These are phyloP conservation scores for Palaemon carinicauda DNA, from an alignment of 1,140 invertebrate species.

Conservation along the genomic window DNA sequence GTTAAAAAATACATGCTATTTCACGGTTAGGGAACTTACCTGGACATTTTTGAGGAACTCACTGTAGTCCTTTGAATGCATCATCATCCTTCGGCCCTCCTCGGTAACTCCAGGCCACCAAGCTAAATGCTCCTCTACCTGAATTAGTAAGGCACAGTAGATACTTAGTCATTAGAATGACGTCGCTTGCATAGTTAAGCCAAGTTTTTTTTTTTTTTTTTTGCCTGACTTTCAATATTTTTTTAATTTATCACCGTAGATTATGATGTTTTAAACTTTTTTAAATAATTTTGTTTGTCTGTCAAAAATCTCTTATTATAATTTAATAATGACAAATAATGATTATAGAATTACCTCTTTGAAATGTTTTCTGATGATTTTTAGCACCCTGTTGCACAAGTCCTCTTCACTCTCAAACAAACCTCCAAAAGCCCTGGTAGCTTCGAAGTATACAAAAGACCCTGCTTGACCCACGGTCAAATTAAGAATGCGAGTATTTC, in stretches of 20 bases:
- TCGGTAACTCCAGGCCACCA: slow-evolving; percentile 49
- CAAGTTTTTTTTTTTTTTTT: no score
- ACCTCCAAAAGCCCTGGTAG: slow-evolving; percentile 18
- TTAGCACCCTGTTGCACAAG: background rate
- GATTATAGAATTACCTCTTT: slow-evolving; percentile 15
- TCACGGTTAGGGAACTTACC: background rate
- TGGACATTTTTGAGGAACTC: slow-evolving; percentile 30
- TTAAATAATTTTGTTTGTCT: background rate
- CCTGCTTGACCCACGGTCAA: slow-evolving; percentile 36
- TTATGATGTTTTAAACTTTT: no score
- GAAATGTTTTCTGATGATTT: slow-evolving; percentile 29
- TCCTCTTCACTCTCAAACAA: background rate
- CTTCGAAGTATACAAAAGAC: slow-evolving; percentile 31
- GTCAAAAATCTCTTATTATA: no score
- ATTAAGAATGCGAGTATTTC: slow-evolving; percentile 28
- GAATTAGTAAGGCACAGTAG: background rate
- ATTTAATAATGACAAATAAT: background rate
- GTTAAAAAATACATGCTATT: no score
- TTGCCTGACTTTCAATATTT: background rate
- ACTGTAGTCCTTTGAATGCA: slow-evolving; percentile 31
- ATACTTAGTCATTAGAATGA: no score
- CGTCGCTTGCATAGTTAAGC: no score
- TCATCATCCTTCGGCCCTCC: slow-evolving; percentile 41
- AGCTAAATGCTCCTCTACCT: slow-evolving; percentile 23
- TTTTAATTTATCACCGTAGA: background rate